Evolutionary conservation across 2,888 invertebrate genomes (phyloP), one percentile per base, ranked within the genome.

Genomic region (Lycophotia porphyrea): DNA sequence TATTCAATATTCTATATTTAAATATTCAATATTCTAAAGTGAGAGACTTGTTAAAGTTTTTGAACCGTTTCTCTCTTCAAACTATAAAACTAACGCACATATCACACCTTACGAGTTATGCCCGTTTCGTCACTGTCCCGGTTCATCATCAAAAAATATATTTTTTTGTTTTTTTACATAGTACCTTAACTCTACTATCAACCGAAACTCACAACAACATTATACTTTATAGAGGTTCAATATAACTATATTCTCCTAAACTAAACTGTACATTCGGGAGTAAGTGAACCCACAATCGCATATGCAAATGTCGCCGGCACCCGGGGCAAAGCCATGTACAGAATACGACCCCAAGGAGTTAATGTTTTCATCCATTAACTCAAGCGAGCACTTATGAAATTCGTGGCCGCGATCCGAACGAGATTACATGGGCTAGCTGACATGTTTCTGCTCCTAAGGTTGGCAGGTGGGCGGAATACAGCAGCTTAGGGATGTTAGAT

Each of bases 341-440:
- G 84, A 76, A 90, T 88, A 87, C 91, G 90, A 86, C 90, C 90
- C 93, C 80, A 84, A 92, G 91, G 93, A 94, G 94, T 95, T 95
- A 95, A 95, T 95, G 95, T 95, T 95, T 95, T 94, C 94, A 94
- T 93, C 95, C 95, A 95, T 95, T 95, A 95, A 93, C 93, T 93
- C 91, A 90, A 93, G 91, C 93, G 91, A 93, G 94, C 95, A 94
- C 94, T 95, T 95, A 95, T 95, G 95, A 95, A 95, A 94, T 95
- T 95, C 94, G 93, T 95, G 94, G 93, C 92, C 94, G 93, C 94
- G 94, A 95, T 95, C 94, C 93, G 94, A 94, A 95, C 92, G 88
- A 94, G 95, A 95, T 95, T 95, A 95, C 93, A 93, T 90, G 91
- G 93, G 91, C 93, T 92, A 92, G 91, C 92, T 93, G 93, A 93